phyloP scores from a whole-genome alignment of 2,888 invertebrate genomes.

The Xanthorhoe spadicearia region DNA sequence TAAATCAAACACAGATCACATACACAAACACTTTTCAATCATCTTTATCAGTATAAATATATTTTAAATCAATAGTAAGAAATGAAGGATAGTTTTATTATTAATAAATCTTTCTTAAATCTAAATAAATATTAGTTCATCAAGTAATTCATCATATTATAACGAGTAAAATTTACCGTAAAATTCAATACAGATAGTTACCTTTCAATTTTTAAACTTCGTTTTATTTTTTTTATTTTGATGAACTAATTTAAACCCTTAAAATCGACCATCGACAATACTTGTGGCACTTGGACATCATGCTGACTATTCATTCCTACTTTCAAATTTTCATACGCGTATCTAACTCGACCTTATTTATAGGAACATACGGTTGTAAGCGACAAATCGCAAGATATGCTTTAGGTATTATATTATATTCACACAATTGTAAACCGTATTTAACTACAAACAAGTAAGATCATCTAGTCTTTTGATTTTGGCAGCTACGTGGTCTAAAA shows the following conservation, averaged over 20 bases:
- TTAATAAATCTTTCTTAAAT: constrained; percentile 10
- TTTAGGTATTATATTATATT: constrained; percentile 18
- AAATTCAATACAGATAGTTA: too few species aligned
- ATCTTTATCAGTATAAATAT: constrained; percentile 14
- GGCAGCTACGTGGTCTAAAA: constrained; percentile 15
- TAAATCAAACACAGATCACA: constrained; percentile 33
- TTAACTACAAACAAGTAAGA: constrained; percentile 5
- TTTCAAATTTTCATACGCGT: constrained; percentile 18
- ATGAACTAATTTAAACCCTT: constrained; percentile 18
- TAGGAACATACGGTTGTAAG: constrained; percentile 13
- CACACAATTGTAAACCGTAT: constrained; percentile 8
- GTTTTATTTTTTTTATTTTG: neutral
- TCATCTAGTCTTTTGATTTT: constrained; percentile 14
- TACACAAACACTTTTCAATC: constrained; percentile 25
- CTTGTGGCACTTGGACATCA: constrained; percentile 32
- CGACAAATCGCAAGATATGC: constrained; percentile 17
- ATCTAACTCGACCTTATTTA: constrained; percentile 20
- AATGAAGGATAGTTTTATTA: constrained; percentile 5
- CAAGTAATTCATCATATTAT: neutral
- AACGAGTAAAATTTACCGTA: too few species aligned
- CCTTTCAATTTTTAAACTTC: too few species aligned
- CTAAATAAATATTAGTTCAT: constrained; percentile 21
- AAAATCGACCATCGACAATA: constrained; percentile 21
- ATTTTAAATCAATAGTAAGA: constrained; percentile 15
- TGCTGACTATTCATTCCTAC: constrained; percentile 22